Evolutionary conservation across 2,113 vertebrate species (phyloP), one percentile per base, ranked within the genome.

Genomic region (Clarias magur): DNA sequence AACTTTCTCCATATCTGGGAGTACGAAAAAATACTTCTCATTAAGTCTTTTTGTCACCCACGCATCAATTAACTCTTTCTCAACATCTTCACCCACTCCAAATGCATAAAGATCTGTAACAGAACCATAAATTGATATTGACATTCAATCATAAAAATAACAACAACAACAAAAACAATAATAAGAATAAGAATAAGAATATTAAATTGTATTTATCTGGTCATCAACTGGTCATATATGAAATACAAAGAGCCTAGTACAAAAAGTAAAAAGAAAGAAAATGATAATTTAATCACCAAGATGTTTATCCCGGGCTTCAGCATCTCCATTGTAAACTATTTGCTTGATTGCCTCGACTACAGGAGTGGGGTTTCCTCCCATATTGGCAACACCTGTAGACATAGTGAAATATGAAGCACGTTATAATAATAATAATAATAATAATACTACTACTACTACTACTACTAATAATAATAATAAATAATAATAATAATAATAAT

Each of bases 91-190:
- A 25, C 95, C 95, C 60, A 95, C 90, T 23, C 68, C 95, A 88
- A 96, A 96, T 15, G 94, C 56, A 70, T 96, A 96, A 82, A 95
- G 91, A 59, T 96, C 95, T 96, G 93, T 54, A 80, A 87, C 56
- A 60, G 56, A 38, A 84, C 25, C 5, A 19, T 57, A 79, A 27
- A n/a, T 57, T 57, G 2, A 2, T 19, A 23, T 19, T 57, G 53
- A 56, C 0, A 27, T 54, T 21, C 16, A 56, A 56, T 7, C 5
- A 3, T 54, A 78, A 54, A 78, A 78, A 56, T 48, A 48, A 48
- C 5, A 42, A 42, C 42, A 42, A 42, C 6, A 42, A 42, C 6
- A 42, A 42, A 0, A 42, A 42, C 6, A 42, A 42, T 42, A 42
- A 6, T 42, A 42, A 42, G 6, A 42, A 42, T 48, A 6, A 48